A percentile compares a stretch with the other conserved stretches of the same genome.
These are phyloP conservation scores for Alfaro cultratus DNA, from an alignment of 2,797 vertebrate species.

Conservation along the genomic window DNA sequence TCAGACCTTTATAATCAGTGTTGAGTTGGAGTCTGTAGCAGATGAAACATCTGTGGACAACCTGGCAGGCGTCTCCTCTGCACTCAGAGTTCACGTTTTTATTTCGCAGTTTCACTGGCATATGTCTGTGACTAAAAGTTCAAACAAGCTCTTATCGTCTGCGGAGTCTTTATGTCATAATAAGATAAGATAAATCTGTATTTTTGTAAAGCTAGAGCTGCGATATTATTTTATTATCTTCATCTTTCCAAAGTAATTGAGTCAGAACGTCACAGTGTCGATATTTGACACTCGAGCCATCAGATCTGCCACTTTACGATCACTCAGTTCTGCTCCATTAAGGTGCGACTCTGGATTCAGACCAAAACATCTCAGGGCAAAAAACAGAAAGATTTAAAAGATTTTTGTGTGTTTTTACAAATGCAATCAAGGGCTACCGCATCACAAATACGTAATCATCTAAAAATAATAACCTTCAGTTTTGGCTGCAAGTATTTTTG, in stretches of 20 bases:
- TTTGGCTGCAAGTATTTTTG: background rate
- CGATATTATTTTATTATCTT: background rate
- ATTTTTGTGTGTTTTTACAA: background rate
- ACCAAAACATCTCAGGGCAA: background rate
- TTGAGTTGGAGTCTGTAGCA: background rate
- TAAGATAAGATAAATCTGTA: background rate
- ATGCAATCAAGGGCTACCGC: background rate
- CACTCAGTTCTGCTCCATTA: background rate
- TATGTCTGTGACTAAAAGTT: background rate
- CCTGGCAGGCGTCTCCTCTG: background rate
- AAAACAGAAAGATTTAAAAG: background rate
- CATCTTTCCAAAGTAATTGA: background rate
- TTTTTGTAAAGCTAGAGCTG: background rate
- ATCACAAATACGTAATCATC: background rate
- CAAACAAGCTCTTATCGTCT: background rate
- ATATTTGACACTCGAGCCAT: conserved; percentile 4
- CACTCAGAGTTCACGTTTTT: background rate
- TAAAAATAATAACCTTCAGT: background rate
- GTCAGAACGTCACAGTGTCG: background rate
- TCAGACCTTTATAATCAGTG: background rate
- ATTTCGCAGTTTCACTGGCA: background rate
- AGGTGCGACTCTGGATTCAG: background rate
- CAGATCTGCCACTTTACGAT: background rate
- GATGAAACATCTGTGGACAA: background rate
- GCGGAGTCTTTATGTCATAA: background rate